Evolutionary conservation across 2,797 vertebrate species (phyloP), one percentile per base, ranked within the genome.

Genomic region (Pipistrellus nathusii): DNA sequence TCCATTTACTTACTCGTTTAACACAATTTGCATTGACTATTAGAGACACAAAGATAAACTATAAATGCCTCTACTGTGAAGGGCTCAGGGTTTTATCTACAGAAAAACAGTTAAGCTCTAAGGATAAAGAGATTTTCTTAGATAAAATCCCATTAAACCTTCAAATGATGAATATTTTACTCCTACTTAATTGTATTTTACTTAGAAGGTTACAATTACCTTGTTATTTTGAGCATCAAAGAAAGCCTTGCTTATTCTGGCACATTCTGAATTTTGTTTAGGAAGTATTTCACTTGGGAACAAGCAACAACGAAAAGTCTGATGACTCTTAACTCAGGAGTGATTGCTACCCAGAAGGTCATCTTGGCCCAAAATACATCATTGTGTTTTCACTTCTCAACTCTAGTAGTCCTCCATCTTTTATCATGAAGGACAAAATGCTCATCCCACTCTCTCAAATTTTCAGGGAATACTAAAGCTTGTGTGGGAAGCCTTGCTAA

Each of bases 261-360:
- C 41, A 94, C 25, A 62, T 92, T 95, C 73, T 90, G 73, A 82
- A 92, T 92, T 77, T 69, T 72, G 59, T 78, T 90, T 81, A 64
- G 38, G 69, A 92, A 94, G 55, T 53, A 90, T 85, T 94, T 91
- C 53, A 71, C 82, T 89, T 91, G 71, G 51, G 68, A 96, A 77
- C 85, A 93, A 94, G 89, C 53, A 93, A 68, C 35, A 78, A 2
- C 68, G 85, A 71, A 85, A 92, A 77, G 38, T 84, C 46, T 77
- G 82, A 90, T 87, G 78, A 83, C 76, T 90, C n/a, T 93, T 93
- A 91, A 85, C 72, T 94, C 57, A 76, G 71, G 62, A 93, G 66
- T 25, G 78, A 86, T 86, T 81, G 64, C 12, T 48, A 71, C 88
- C 59, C 82, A 90, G 87, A 71, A 95, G 87, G 85, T 89, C 91